phyloP scores from a whole-genome alignment of 2,113 vertebrate species.

The Galemys pyrenaicus region DNA sequence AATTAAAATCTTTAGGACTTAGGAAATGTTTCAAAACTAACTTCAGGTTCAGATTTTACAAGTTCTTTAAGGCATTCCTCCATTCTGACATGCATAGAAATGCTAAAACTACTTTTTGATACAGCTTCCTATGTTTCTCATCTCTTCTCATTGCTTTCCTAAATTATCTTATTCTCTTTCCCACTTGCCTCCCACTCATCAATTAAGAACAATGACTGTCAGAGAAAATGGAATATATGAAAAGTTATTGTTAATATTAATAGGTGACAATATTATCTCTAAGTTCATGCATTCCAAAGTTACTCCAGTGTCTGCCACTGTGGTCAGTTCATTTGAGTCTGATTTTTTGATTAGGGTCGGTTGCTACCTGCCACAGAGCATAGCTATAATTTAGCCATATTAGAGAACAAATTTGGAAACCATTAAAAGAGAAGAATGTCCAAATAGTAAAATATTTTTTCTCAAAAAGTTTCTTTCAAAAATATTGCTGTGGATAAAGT shows the following conservation, averaged over 20 bases:
- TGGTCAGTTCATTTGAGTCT: background rate
- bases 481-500: background rate
- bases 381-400: conserved; percentile 1
- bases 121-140: conserved; percentile 47
- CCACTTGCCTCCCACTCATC: conserved; percentile 73
- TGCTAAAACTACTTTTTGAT: conserved; percentile 53
- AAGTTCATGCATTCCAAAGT: background rate
- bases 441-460: background rate
- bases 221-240: conserved; percentile 61
- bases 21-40: conserved; percentile 52
- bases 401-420: conserved; percentile 16
- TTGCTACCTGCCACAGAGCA: background rate
- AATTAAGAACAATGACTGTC: conserved; percentile 73
- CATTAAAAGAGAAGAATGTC: background rate
- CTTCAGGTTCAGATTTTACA: conserved; percentile 10
- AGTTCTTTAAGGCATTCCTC: background rate
- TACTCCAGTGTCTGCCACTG: background rate
- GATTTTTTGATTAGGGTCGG: background rate
- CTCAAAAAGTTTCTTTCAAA: background rate
- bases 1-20: conserved; percentile 14
- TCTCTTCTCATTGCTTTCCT: conserved; percentile 54
- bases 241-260: conserved; percentile 72
- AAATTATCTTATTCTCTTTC: conserved; percentile 74
- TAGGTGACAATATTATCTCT: conserved; percentile 50
- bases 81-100: conserved; percentile 55